Evolutionary conservation across 2,113 vertebrate genomes (phyloP), one percentile per base, ranked within the genome.

Genomic region (Thalassarche chlororhynchos): DNA sequence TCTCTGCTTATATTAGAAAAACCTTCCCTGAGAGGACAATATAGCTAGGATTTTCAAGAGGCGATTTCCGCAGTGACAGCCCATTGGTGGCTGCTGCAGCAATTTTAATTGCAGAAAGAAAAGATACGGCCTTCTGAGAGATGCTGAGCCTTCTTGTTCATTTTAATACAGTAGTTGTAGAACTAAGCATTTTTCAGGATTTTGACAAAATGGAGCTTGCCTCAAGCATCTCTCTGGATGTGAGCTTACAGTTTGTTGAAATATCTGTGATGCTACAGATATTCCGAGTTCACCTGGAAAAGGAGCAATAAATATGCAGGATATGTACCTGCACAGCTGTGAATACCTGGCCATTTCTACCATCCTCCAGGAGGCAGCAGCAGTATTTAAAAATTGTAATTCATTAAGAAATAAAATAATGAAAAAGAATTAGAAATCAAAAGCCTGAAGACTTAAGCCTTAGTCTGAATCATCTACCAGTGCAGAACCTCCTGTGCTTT

Each of bases 301-400:
- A 78, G 31, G n/a, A 89, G 76, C 57, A 58, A 52, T 6, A 20
- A 61, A 29, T 26, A 6, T 3, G 5, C 72, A 77, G 61, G 36
- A 24, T 20, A 23, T 20, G 5, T 14, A 5, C 26, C 8, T 51
- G 49, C 47, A 29, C 52, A 65, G 78, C 31, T 49, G 13, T 1
- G 64, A 68, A 11, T 17, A 18, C 68, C 26, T 34, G 54, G 7
- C 44, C 65, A 7, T 29, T 62, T 57, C 51, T 57, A 75, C 44
- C 36, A 65, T 54, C 77, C 77, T 97, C 80, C 89, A 89, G 72
- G 61, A 96, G 80, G 80, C 86, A 93, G 92, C 81, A 95, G 72
- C 32, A 85, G 19, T 23, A 38, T n/a, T 91, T 65, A 26, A 61
- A 65, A 74, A 66, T 7, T 34, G 23, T 5, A 10, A 74, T 58